Evolutionary conservation across 2,888 invertebrate species (phyloP).

Genomic region (Venusia cambrica): DNA sequence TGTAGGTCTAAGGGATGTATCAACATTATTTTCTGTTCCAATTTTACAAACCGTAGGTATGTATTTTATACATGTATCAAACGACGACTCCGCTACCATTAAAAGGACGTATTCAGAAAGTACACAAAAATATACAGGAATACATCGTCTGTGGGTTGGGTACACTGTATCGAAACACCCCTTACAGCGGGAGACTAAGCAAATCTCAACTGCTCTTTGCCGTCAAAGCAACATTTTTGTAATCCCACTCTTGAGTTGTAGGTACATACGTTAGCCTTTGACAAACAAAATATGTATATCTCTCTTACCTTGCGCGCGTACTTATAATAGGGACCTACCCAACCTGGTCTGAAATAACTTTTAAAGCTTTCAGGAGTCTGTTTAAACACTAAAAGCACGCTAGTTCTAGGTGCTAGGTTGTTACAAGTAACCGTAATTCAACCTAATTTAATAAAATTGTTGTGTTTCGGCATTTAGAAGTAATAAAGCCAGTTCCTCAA

Average conservation of each 20-base stretch:
- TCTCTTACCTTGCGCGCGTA: conserved; percentile 6
- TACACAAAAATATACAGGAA: too few species aligned
- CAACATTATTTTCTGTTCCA: too few species aligned
- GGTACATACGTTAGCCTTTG: conserved; percentile 34
- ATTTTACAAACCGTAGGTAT: too few species aligned
- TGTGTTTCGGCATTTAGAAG: too few species aligned
- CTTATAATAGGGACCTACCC: conserved; percentile 2
- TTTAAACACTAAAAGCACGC: background rate
- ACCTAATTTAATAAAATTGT: too few species aligned
- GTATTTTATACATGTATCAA: too few species aligned
- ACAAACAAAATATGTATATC: conserved; percentile 30
- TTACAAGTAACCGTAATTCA: too few species aligned
- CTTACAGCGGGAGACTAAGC: background rate
- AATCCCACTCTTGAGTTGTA: conserved; percentile 20
- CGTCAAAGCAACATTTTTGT: conserved; percentile 14
- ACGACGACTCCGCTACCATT: too few species aligned
- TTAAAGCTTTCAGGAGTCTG: conserved; percentile 6
- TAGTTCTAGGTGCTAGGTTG: conserved; percentile 7
- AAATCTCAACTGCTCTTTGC: conserved; percentile 2
- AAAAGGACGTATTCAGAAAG: background rate
- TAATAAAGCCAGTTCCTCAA: too few species aligned
- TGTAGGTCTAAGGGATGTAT: too few species aligned
- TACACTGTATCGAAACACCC: conserved; percentile 1
- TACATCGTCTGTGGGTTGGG: too few species aligned
- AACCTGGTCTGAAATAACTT: conserved; percentile 9